A percentile compares a stretch with the other conserved stretches of the same genome.
Evolutionary conservation across 2,113 vertebrate species (phyloP).

Genomic region (Meleagris gallopavo): DNA sequence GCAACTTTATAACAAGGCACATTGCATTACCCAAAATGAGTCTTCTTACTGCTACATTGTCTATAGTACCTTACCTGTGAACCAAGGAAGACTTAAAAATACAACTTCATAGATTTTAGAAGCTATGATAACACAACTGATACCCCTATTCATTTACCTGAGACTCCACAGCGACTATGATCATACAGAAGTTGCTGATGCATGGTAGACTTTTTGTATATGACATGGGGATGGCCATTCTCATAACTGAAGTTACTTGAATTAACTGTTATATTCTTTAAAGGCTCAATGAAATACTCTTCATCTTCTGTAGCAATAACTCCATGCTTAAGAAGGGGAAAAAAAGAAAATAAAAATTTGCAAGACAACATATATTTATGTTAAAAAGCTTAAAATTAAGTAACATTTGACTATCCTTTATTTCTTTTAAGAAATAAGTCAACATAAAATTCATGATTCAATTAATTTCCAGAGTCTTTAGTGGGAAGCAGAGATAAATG

Average conservation of each 20-base stretch:
- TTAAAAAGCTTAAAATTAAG: not conserved
- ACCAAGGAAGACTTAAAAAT: not conserved
- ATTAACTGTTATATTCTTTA: conserved; percentile 91
- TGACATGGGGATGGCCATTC: conserved; percentile 95
- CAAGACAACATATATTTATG: not conserved
- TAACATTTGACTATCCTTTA: not conserved
- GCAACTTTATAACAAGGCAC: not conserved
- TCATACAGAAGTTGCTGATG: conserved; percentile 86
- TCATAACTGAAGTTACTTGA: conserved; percentile 87
- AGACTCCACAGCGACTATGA: conserved; percentile 92
- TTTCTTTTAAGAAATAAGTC: not conserved
- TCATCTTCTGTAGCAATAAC: conserved; percentile 98
- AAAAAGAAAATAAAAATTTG: conserved; percentile 13
- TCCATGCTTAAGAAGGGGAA: conserved; percentile 87
- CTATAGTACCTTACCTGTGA: not conserved
- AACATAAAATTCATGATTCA: not conserved
- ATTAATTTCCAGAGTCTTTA: not conserved
- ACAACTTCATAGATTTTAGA: not conserved
- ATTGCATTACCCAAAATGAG: not conserved
- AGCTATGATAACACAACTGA: not conserved
- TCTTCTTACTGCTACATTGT: not conserved
- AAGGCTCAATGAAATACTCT: conserved; percentile 99
- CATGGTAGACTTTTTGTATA: conserved; percentile 97
- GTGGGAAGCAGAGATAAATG: not conserved
- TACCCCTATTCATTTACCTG: conserved; percentile 83